Evolutionary conservation across 92 coral and sea anemone genomes (phyloP), one percentile per base, ranked within the genome.

Genomic region (Porites cylindrica): DNA sequence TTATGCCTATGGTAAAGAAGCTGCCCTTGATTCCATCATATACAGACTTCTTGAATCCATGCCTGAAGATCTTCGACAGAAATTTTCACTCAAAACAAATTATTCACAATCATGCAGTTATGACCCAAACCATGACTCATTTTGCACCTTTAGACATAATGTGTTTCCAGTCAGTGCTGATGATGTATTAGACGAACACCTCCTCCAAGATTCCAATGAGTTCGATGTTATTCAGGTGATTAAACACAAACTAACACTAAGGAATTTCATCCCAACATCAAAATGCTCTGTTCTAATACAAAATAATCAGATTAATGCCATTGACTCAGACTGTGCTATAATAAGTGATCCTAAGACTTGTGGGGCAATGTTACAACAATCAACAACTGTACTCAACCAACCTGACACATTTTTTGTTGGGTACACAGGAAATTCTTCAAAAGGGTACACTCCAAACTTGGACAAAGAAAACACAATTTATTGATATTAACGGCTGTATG

Each of bases 211-310:
- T 85, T 21, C 67, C 74, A 17, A 43, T 65, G 89, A 77, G 26
- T 87, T 87, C 70, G 85, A 87, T 66, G 17, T 79, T 54, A 59
- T 87, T 67, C 54, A 72, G 64, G 83, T 70, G 32, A 70, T 87
- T 54, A 72, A 87, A 60, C 73, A 71, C 67, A 87, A 87, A 52
- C 26, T 87, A 24, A 59, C 81, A 60, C 21, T 84, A 75, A 14
- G 75, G 16, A 77, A 68, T 9, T 85, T 65, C 16, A 61, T 56
- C 7, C 26, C 60, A 68, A 51, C 76, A 24, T 38, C 80, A 56
- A 79, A 87, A 52, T 82, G 87, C 58, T 21, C 79, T 53, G 23
- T 32, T 70, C 78, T 82, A 43, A n/a, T 73, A 38, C 10, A 23
- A 17, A 56, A 19, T 14, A n/a, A 78, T 51, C 52, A 12, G 12